Conservation (phyloP, 1,140 invertebrate species). For the Macrocentrus cingulum region DNA sequence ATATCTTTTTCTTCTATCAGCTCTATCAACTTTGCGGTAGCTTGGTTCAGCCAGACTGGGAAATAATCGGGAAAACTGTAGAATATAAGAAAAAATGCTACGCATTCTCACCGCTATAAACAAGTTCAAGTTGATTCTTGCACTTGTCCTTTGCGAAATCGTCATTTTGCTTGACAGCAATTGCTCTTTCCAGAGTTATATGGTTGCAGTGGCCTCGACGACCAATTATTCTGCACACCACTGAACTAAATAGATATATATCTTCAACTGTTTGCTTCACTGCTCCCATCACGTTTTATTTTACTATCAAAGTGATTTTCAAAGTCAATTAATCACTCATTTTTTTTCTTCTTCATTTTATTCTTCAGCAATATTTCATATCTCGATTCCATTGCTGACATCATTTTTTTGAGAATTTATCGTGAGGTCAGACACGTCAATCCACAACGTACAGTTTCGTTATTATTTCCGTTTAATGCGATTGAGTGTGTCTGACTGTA, state of each 20-base stretch:
- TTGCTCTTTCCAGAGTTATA: conserved; percentile 6
- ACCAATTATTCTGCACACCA: conserved; percentile 2
- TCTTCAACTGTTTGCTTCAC: not conserved
- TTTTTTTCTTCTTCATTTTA: not conserved
- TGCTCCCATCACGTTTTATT: not conserved
- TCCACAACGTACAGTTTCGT: not conserved
- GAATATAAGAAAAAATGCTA: not conserved
- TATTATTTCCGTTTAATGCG: not conserved
- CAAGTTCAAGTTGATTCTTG: conserved; percentile 11
- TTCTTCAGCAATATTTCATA: not conserved
- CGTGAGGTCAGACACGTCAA: not conserved
- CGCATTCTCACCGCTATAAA: not conserved
- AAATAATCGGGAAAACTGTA: not conserved
- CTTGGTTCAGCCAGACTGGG: no score
- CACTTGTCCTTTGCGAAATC: conserved; percentile 32
- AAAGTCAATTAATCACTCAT: not conserved
- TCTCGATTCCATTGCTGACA: not conserved
- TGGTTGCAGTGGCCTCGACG: conserved; percentile 1
- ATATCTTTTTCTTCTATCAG: conserved; percentile 10
- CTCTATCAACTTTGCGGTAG: not conserved
- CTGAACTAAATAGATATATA: not conserved
- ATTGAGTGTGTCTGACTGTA: no score
- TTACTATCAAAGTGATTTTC: no score
- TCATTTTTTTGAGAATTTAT: not conserved
- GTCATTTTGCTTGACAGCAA: conserved; percentile 25